These are phyloP conservation scores for Poeciliopsis paucimaculata DNA, from an alignment of 2,797 vertebrate genomes.

Conservation along the genomic window DNA sequence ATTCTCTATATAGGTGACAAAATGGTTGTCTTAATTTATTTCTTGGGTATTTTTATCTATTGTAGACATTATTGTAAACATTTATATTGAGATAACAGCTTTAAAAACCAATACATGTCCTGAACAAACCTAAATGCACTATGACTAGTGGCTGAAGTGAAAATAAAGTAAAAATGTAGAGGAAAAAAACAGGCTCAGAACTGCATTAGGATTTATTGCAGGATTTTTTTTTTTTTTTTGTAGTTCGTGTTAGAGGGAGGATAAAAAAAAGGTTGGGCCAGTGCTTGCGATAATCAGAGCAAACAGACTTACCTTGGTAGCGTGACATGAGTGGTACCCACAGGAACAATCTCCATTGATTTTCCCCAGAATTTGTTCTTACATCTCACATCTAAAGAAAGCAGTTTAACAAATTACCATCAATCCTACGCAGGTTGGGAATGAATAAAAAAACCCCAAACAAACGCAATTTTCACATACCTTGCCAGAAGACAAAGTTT, in stretches of 20 bases:
- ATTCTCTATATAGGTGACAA: background rate
- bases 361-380: slow-evolving; percentile 99
- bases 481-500: slow-evolving; percentile 97
- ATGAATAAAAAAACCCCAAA: background rate
- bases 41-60: background rate
- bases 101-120: background rate
- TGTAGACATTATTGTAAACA: background rate
- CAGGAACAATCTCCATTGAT: slow-evolving; percentile 98
- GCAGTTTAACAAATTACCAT: slow-evolving; percentile 9
- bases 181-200: slow-evolving; percentile 8
- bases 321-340: slow-evolving; percentile 91
- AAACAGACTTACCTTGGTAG: slow-evolving; percentile 87
- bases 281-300: slow-evolving; percentile 11
- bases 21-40: background rate
- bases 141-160: background rate
- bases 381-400: slow-evolving; percentile 90
- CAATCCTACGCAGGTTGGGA: background rate
- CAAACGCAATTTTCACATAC: slow-evolving; percentile 72
- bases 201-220: background rate
- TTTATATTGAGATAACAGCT: background rate
- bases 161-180: background rate
- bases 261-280: background rate
- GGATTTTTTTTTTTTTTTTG: background rate
- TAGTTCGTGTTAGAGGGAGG: background rate
- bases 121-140: background rate